Evolutionary conservation across 2,888 invertebrate genomes (phyloP).

Genomic region (Eupithecia pulchellata): DNA sequence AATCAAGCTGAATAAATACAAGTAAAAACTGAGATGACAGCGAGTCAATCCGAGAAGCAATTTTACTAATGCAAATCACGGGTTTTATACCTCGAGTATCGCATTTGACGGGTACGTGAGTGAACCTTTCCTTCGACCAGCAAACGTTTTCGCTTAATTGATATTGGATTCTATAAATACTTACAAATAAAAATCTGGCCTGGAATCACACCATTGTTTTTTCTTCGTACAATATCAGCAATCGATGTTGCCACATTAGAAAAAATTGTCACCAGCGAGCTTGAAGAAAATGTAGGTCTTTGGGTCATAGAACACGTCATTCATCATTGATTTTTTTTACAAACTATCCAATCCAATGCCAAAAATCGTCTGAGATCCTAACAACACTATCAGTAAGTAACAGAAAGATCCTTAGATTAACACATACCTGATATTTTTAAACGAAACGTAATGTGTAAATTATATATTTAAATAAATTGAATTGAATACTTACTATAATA

Average conservation of each 20-base stretch:
- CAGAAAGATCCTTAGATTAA: too few species aligned
- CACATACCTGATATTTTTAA: too few species aligned
- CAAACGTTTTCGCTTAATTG: constrained; percentile 71
- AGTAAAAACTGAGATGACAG: constrained; percentile 81
- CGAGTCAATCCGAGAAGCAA: constrained; percentile 70
- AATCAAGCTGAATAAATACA: constrained; percentile 80
- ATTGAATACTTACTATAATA: too few species aligned
- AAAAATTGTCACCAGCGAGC: constrained; percentile 48
- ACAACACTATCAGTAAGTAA: too few species aligned
- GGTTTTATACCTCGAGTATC: constrained; percentile 68
- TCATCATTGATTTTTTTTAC: background rate
- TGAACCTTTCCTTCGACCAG: constrained; percentile 64
- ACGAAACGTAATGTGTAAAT: too few species aligned
- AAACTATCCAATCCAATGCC: background rate
- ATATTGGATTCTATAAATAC: constrained; percentile 83
- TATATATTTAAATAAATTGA: too few species aligned
- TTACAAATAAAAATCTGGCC: constrained; percentile 86
- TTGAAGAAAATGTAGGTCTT: background rate
- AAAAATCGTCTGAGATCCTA: background rate
- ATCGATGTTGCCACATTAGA: constrained; percentile 71
- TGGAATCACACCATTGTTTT: constrained; percentile 86
- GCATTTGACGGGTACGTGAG: constrained; percentile 58
- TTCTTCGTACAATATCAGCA: constrained; percentile 75
- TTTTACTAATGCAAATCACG: constrained; percentile 57
- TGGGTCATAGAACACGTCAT: too few species aligned